Conservation (phyloP, 2,113 vertebrate genomes). For the Heteronetta atricapilla region DNA sequence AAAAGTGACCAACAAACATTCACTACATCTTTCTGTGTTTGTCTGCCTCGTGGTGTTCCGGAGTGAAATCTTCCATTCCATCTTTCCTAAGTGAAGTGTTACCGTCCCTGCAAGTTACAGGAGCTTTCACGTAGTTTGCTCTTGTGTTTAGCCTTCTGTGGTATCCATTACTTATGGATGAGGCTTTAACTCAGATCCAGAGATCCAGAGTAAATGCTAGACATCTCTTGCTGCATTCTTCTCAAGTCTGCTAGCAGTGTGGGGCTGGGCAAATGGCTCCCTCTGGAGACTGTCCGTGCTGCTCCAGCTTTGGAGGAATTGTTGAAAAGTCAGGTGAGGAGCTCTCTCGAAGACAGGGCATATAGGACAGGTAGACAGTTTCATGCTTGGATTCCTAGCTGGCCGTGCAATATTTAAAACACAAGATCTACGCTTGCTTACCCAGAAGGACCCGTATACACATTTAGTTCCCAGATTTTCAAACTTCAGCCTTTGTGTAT, state of each 20-base stretch:
- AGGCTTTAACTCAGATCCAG: background rate
- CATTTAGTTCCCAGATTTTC: background rate
- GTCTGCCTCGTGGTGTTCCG: background rate
- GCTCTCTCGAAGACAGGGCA: background rate
- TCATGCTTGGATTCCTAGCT: slow-evolving; percentile 35
- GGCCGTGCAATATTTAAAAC: background rate
- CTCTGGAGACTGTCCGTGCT: background rate
- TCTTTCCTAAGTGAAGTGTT: background rate
- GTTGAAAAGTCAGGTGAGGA: slow-evolving; percentile 50
- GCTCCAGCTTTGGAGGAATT: slow-evolving; percentile 26
- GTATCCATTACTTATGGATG: background rate
- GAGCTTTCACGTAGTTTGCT: background rate
- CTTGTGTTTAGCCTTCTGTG: background rate
- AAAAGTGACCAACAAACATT: background rate
- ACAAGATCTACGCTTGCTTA: background rate
- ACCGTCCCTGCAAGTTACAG: background rate
- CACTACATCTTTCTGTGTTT: background rate
- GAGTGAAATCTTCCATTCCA: background rate
- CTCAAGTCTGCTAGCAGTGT: background rate
- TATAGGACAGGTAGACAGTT: background rate
- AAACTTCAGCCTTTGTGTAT: background rate
- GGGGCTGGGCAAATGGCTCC: background rate
- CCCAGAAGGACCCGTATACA: background rate
- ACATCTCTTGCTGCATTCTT: background rate
- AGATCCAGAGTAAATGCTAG: slow-evolving; percentile 14